Conservation (phyloP, 2,888 invertebrate genomes). For the Nymphalis polychloros region DNA sequence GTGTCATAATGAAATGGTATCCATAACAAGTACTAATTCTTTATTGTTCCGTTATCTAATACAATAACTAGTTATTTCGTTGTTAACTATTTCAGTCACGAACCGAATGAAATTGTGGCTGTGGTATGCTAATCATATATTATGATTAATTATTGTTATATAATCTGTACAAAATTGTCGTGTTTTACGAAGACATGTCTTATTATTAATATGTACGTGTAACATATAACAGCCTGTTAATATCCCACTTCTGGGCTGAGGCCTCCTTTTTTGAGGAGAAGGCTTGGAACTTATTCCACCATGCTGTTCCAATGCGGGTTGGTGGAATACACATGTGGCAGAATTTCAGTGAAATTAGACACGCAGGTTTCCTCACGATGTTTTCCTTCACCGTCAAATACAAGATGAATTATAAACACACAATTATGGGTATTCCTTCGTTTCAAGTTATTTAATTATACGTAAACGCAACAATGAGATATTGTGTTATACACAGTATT, state of each 20-base stretch:
- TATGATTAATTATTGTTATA: conserved; percentile 27
- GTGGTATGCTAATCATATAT: conserved; percentile 59
- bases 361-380: too few species aligned
- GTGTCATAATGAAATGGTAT: conserved; percentile 56
- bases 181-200: background rate
- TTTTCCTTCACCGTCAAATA: too few species aligned
- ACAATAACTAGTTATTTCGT: conserved; percentile 73
- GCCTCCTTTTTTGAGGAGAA: too few species aligned
- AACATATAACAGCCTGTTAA: too few species aligned
- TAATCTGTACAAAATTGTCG: conserved; percentile 13
- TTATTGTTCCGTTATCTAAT: conserved; percentile 72
- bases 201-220: too few species aligned
- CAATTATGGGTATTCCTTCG: background rate
- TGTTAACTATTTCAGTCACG: conserved; percentile 66
- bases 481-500: background rate
- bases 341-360: too few species aligned
- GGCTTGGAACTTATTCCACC: too few species aligned
- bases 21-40: conserved; percentile 46
- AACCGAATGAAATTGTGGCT: conserved; percentile 55
- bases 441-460: background rate
- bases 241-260: too few species aligned
- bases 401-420: too few species aligned
- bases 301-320: too few species aligned
- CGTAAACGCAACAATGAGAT: background rate
- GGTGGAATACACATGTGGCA: too few species aligned